phyloP scores from a whole-genome alignment of 2,113 vertebrate species.

The Petaurus breviceps region DNA sequence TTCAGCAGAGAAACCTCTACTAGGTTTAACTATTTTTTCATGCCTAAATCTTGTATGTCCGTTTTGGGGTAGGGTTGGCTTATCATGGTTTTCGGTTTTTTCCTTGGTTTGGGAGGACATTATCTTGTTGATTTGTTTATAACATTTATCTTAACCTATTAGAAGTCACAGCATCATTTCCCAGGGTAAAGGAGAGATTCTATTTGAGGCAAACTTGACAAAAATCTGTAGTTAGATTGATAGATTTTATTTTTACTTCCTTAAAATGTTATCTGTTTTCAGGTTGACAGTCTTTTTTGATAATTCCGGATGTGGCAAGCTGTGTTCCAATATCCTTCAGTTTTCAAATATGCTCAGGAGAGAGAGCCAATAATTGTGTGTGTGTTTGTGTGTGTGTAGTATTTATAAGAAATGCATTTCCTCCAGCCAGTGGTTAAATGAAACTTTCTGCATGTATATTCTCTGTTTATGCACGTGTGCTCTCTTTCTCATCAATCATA shows the following conservation, averaged over 20 bases:
- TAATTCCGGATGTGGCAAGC: not conserved
- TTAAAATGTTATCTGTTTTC: conserved; percentile 53
- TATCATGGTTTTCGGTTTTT: conserved; percentile 57
- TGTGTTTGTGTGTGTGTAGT: not conserved
- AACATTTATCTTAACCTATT: conserved; percentile 53
- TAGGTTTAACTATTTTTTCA: conserved; percentile 48
- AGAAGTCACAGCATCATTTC: conserved; percentile 63
- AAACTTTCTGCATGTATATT: not conserved
- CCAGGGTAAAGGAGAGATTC: conserved; percentile 60
- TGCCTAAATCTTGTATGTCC: conserved; percentile 54
- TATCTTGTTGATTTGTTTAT: conserved; percentile 69
- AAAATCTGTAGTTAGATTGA: conserved; percentile 58
- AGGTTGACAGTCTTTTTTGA: conserved; percentile 58
- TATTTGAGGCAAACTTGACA: conserved; percentile 57
- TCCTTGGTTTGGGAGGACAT: conserved; percentile 43
- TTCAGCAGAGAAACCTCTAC: conserved; percentile 54
- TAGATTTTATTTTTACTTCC: not conserved
- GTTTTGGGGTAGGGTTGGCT: conserved; percentile 70
- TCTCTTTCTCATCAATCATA: not conserved
- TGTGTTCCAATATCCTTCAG: not conserved
- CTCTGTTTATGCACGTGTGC: conserved; percentile 14
- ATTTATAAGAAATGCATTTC: conserved; percentile 6
- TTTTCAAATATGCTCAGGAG: conserved; percentile 58
- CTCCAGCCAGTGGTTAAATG: not conserved
- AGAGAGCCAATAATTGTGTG: not conserved